Conservation (phyloP, 2,888 invertebrate genomes). For the Drosophila borealis region DNA sequence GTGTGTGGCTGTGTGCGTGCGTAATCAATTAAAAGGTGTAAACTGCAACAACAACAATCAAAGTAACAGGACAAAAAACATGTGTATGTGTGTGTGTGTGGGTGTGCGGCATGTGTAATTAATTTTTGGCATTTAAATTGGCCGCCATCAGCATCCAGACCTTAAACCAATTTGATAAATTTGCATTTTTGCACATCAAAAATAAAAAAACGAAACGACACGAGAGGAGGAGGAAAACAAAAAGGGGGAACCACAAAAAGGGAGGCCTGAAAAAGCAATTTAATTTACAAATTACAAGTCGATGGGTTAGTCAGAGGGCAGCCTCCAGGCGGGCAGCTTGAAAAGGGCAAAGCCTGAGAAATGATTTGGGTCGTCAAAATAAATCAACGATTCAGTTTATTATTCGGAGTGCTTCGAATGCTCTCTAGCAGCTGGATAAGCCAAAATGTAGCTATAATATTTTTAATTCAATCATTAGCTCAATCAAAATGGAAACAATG, state of each 20-base stretch:
- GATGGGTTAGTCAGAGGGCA: slow-evolving; percentile 45
- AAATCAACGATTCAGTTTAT: slow-evolving; percentile 47
- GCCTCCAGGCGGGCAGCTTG: background rate
- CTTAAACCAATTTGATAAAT: slow-evolving; percentile 75
- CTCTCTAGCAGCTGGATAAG: slow-evolving; percentile 17
- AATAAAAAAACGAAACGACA: slow-evolving; percentile 13
- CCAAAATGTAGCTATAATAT: slow-evolving; percentile 21
- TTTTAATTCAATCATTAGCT: slow-evolving; percentile 24
- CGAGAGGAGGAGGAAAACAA: slow-evolving; percentile 6
- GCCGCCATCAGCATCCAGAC: slow-evolving; percentile 58
- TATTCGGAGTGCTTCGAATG: slow-evolving; percentile 19
- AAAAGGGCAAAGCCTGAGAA: slow-evolving; percentile 26
- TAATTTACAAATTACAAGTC: slow-evolving; percentile 76
- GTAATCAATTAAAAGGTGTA: slow-evolving; percentile 39
- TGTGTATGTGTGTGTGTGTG: slow-evolving; percentile 18
- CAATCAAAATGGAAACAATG: background rate
- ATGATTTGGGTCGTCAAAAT: slow-evolving; percentile 27
- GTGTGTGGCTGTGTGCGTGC: slow-evolving; percentile 13
- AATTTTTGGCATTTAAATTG: slow-evolving; percentile 73
- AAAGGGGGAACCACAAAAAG: slow-evolving; percentile 28
- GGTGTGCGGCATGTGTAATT: slow-evolving; percentile 63
- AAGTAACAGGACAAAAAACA: slow-evolving; percentile 21
- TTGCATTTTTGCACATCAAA: slow-evolving; percentile 51
- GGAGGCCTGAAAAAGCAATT: slow-evolving; percentile 60
- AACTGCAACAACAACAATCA: slow-evolving; percentile 30